phyloP scores from a whole-genome alignment of 2,888 invertebrate species.

The Hecatera dysodea region DNA sequence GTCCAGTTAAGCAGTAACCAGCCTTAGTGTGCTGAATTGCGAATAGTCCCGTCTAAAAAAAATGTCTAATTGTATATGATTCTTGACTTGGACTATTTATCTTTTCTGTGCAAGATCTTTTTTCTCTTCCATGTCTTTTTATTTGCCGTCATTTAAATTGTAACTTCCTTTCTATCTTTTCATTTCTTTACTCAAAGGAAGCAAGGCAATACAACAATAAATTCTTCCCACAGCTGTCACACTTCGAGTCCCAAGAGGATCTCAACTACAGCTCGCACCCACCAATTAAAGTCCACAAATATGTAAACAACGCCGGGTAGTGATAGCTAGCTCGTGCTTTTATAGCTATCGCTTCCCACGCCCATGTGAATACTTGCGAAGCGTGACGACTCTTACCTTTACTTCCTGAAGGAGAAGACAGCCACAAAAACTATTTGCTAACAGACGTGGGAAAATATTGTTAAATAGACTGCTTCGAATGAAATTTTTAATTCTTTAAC shows the following conservation, averaged over 20 bases:
- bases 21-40: no score
- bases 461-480: slow-evolving; percentile 16
- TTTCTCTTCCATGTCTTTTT: no score
- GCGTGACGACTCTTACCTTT: slow-evolving; percentile 70
- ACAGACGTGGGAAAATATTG: slow-evolving; percentile 51
- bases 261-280: slow-evolving; percentile 15
- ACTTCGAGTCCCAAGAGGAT: slow-evolving; percentile 23
- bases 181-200: background rate
- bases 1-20: no score
- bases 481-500: background rate
- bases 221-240: slow-evolving; percentile 50
- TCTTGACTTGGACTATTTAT: no score
- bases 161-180: background rate
- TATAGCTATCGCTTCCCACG: slow-evolving; percentile 61
- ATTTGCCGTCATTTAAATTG: background rate
- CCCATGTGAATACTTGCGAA: slow-evolving; percentile 54
- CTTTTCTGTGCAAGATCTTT: no score
- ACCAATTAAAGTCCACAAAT: slow-evolving; percentile 54
- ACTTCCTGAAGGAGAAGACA: slow-evolving; percentile 68
- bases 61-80: no score
- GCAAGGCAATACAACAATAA: background rate
- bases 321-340: slow-evolving; percentile 32
- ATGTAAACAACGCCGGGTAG: slow-evolving; percentile 56
- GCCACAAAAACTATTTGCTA: slow-evolving; percentile 47
- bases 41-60: no score